Conservation (phyloP, 2,113 vertebrate species). For the Anolis carolinensis region DNA sequence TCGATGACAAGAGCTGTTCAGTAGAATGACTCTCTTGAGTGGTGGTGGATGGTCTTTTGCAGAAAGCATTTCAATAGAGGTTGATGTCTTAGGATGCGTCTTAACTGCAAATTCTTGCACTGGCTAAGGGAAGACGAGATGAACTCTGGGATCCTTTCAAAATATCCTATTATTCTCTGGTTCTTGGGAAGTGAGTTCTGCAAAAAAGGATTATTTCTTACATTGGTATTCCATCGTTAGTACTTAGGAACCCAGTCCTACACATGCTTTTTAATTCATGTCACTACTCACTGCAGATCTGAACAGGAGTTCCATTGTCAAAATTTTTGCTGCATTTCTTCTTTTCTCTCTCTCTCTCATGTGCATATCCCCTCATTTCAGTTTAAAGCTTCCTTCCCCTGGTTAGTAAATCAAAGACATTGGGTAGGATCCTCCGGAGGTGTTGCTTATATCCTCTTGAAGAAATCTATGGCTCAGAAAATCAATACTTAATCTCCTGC, state of each 20-base stretch:
- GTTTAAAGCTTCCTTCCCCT: not conserved
- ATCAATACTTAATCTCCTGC: conserved; percentile 70
- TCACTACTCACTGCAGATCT: not conserved
- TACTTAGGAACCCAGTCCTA: not conserved
- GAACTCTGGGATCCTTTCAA: too few species aligned
- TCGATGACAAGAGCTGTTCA: too few species aligned
- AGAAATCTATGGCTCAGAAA: conserved; percentile 40
- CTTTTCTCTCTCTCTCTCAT: too few species aligned
- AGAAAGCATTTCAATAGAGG: too few species aligned
- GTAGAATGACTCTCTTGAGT: too few species aligned
- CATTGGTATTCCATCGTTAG: not conserved
- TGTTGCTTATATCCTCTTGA: conserved; percentile 48
- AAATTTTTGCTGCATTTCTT: not conserved
- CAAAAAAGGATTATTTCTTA: not conserved
- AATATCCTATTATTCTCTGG: too few species aligned
- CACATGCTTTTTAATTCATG: not conserved
- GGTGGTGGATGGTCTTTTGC: too few species aligned
- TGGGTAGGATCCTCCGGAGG: conserved; percentile 36
- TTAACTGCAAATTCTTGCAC: too few species aligned
- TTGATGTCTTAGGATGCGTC: too few species aligned
- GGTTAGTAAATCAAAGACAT: conserved; percentile 51
- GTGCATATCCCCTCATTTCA: not conserved
- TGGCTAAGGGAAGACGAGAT: too few species aligned
- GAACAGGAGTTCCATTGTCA: too few species aligned
- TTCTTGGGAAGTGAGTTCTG: too few species aligned